phyloP scores from a whole-genome alignment of 2,113 vertebrate genomes.

The Pachypanchax playfairii region DNA sequence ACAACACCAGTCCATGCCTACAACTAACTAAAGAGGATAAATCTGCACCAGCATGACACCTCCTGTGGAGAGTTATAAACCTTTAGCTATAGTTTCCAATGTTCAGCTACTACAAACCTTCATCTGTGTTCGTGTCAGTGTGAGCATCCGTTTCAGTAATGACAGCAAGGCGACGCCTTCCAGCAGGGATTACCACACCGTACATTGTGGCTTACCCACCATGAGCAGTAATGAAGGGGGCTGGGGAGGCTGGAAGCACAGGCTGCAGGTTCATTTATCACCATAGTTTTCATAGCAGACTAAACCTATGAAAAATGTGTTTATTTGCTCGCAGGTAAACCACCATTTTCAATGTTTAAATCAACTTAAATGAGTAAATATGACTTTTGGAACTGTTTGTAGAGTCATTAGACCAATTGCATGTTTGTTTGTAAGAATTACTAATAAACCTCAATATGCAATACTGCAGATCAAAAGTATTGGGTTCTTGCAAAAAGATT shows the following conservation, averaged over 20 bases:
- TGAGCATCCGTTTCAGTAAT: conserved; percentile 53
- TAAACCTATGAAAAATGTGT: conserved; percentile 45
- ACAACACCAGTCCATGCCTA: conserved; percentile 9
- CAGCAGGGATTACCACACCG: conserved; percentile 59
- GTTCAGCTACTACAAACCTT: conserved; percentile 21
- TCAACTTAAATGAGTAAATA: too few relatives aligned
- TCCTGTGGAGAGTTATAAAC: conserved; percentile 46
- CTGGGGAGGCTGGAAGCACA: conserved; percentile 34
- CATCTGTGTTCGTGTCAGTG: conserved; percentile 17
- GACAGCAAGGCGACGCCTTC: conserved; percentile 44
- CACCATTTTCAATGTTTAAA: conserved; percentile 59
- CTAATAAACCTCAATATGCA: too few relatives aligned
- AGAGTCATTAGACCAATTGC: too few relatives aligned
- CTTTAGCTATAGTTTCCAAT: conserved; percentile 27
- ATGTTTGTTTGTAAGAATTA: too few relatives aligned
- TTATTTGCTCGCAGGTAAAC: conserved; percentile 57
- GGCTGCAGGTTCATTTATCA: conserved; percentile 32
- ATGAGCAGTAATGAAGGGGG: conserved; percentile 58
- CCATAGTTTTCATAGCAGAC: conserved; percentile 43
- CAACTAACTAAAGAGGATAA: conserved; percentile 30
- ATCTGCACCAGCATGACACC: conserved; percentile 22
- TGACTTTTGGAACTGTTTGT: too few relatives aligned
- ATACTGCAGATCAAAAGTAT: too few relatives aligned
- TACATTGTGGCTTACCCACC: conserved; percentile 45
- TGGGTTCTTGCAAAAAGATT: too few relatives aligned